These are phyloP conservation scores for Leptonema lineaticorne DNA, from an alignment of 1,140 invertebrate genomes.

Conservation along the genomic window DNA sequence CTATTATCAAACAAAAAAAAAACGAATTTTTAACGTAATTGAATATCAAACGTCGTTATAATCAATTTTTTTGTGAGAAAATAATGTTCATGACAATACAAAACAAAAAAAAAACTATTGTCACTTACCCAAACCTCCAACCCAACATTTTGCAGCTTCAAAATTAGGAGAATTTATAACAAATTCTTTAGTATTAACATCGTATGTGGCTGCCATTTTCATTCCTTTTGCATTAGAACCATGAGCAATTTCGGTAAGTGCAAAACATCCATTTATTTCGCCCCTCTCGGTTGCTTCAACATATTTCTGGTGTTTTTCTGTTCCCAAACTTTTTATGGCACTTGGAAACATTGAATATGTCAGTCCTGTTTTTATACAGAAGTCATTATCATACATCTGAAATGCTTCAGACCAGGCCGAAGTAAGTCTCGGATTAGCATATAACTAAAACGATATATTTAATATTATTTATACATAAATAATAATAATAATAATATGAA, in stretches of 20 bases:
- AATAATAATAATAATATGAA: too few species aligned
- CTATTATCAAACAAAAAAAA: conserved; percentile 48
- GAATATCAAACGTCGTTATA: conserved; percentile 36
- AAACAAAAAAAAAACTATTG: background rate
- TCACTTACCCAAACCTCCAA: conserved; percentile 61
- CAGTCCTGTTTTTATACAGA: conserved; percentile 64
- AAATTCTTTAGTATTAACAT: conserved; percentile 73
- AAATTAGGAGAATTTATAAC: conserved; percentile 80
- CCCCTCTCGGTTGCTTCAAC: conserved; percentile 60
- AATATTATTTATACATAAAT: too few species aligned
- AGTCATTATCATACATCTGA: conserved; percentile 70
- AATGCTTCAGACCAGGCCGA: conserved; percentile 58
- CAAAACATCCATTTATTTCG: conserved; percentile 73
- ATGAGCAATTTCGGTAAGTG: conserved; percentile 84
- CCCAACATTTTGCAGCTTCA: conserved; percentile 87
- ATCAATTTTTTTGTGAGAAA: too few species aligned
- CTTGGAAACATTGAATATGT: conserved; percentile 61
- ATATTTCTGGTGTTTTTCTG: conserved; percentile 61
- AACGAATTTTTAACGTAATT: conserved; percentile 4
- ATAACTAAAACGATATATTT: conserved; percentile 51
- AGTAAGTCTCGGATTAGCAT: conserved; percentile 49
- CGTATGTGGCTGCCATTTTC: conserved; percentile 80
- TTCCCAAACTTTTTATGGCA: conserved; percentile 58
- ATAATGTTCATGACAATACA: background rate
- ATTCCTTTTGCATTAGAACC: conserved; percentile 83